Base-by-base conservation (phyloP, 1,140 invertebrate species). In the Aphidius gifuensis region DNA sequence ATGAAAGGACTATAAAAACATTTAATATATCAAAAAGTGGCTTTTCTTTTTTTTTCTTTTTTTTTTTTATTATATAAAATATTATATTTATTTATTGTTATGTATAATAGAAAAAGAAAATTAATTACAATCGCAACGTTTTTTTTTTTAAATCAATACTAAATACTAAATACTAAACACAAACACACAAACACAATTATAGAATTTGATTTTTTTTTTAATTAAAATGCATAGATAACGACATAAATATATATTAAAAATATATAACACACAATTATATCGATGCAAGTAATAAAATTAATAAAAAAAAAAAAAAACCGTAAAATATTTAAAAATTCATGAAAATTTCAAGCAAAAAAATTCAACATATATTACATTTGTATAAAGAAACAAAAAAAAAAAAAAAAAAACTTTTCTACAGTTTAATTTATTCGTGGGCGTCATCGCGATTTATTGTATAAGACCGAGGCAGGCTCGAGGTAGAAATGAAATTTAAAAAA, bases 291-390 rank as follows among this genome's bases (percentile, higher is more conserved):
- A 16, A 49, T 21, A 72, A 73, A 71, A 70, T 71, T 68, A 69
- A 72, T 67, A 43, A n/a, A 40, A 21, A 16, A n/a, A 32, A 50
- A 39, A 38, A 42, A 49, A n/a, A n/a, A n/a, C n/a, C n/a, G n/a
- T n/a, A n/a, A n/a, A n/a, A n/a, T n/a, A n/a, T n/a, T n/a, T n/a
- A 50, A 42, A 6, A 44, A 58, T 47, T 21, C 6, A 46, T 54
- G 21, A 45, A 43, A 45, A 43, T 44, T 54, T 1, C 32, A 61
- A 54, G 46, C 9, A 55, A 47, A 61, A 60, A 57, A 49, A 48
- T 40, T 64, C 69, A 47, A 70, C 23, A 23, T 80, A 80, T 80
- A 80, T 80, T 80, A 78, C 69, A 74, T 79, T 79, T 80, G 78
- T 80, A 80, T 80, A 80, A 81, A 80, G 77, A 72, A 73, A 63